Percentiles rank a stretch among this genome's conserved stretches.
These are phyloP conservation scores for Patella ulyssiponensis DNA, from an alignment of 2,888 invertebrate species.

Conservation along the genomic window DNA sequence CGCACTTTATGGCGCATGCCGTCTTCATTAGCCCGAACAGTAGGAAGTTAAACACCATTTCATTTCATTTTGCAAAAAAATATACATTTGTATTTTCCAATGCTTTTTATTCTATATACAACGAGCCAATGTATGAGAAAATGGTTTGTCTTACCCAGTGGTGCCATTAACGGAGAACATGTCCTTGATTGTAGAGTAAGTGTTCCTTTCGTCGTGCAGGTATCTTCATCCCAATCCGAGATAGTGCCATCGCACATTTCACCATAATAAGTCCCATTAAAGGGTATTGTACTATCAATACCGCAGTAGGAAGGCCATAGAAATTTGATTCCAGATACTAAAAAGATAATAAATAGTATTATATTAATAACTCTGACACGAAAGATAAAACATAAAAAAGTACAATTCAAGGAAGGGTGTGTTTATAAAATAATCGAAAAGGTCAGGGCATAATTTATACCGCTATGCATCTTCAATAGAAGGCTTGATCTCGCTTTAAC, in stretches of 20 bases:
- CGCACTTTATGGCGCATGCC: background rate
- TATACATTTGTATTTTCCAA: too few species aligned
- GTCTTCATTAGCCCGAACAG: too few species aligned
- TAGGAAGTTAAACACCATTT: too few species aligned
- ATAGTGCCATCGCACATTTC: constrained; percentile 58
- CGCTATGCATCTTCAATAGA: too few species aligned
- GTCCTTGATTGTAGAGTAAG: constrained; percentile 49
- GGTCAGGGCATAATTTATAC: too few species aligned
- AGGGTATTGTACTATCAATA: constrained; percentile 55
- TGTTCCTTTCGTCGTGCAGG: constrained; percentile 53
- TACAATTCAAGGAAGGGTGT: background rate
- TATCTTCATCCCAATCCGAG: constrained; percentile 65
- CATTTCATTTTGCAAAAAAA: too few species aligned
- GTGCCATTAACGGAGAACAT: constrained; percentile 41
- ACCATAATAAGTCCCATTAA: constrained; percentile 58
- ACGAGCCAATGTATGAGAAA: too few species aligned
- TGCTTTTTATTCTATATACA: too few species aligned
- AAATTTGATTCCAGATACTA: constrained; percentile 22
- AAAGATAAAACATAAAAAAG: constrained; percentile 10
- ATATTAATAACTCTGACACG: background rate
- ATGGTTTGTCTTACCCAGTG: constrained; percentile 23
- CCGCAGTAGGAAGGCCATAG: constrained; percentile 63
- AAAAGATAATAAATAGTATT: background rate
- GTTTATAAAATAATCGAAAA: background rate
- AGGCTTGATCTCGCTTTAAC: too few species aligned